A percentile compares a stretch with the other conserved stretches of the same genome.
Conservation (phyloP, 2,113 vertebrate genomes). For the Nycticebus coucang region DNA sequence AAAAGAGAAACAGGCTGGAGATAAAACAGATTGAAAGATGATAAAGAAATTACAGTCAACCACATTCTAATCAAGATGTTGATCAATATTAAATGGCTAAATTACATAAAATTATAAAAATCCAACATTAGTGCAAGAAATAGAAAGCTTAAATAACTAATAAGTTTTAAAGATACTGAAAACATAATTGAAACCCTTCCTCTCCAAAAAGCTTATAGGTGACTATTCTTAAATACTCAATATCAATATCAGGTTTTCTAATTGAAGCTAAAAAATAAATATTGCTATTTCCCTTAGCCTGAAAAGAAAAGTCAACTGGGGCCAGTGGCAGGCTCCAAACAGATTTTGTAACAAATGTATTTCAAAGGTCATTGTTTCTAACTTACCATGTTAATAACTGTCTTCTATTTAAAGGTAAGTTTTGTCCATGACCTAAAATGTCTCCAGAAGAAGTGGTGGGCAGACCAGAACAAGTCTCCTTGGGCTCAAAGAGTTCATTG, state of each 20-base stretch:
- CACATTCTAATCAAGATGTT: background rate
- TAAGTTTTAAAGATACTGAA: background rate
- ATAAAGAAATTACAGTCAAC: background rate
- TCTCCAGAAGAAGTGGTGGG: background rate
- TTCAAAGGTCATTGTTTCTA: conserved; percentile 34
- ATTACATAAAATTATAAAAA: background rate
- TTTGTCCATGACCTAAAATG: background rate
- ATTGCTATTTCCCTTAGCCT: background rate
- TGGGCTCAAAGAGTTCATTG: background rate
- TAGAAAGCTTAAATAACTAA: background rate
- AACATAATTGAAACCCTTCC: background rate
- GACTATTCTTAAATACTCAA: background rate
- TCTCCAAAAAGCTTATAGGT: background rate
- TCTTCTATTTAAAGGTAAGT: background rate
- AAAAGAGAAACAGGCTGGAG: background rate
- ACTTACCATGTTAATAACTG: background rate
- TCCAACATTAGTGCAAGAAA: background rate
- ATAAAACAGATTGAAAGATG: background rate
- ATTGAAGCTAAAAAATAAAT: conserved; percentile 45
- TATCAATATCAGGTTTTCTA: background rate
- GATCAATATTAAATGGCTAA: background rate
- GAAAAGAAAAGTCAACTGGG: background rate
- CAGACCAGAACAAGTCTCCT: background rate
- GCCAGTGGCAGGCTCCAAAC: background rate
- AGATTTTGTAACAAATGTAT: background rate